Conservation (phyloP, 1,140 invertebrate genomes). For the Papilio helenus region DNA sequence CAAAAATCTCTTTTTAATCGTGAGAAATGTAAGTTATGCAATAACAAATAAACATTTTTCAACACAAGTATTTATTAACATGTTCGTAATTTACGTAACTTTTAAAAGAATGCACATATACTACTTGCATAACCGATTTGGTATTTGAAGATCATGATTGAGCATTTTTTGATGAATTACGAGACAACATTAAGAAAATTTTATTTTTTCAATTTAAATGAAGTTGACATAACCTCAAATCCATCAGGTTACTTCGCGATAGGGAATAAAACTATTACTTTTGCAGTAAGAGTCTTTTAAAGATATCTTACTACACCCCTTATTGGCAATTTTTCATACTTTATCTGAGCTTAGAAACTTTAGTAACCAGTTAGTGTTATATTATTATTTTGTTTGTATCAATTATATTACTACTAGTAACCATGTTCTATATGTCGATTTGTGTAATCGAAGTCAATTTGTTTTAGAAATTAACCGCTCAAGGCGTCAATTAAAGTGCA, state of each 20-base stretch:
- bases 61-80: slow-evolving; percentile 45
- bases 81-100: slow-evolving; percentile 47
- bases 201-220: not conserved
- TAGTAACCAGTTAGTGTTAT: not conserved
- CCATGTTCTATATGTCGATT: not conserved
- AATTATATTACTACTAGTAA: not conserved
- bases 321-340: not conserved
- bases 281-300: not conserved
- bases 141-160: not conserved
- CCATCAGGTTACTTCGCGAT: not conserved
- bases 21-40: slow-evolving; percentile 16
- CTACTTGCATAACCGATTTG: slow-evolving; percentile 43
- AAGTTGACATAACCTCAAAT: not conserved
- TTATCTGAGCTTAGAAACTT: not conserved
- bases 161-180: not conserved
- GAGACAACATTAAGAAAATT: not conserved
- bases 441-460: not conserved
- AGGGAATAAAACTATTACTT: not conserved
- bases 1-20: not conserved
- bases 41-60: slow-evolving; percentile 28
- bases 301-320: not conserved
- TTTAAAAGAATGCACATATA: slow-evolving; percentile 43
- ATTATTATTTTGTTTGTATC: not conserved
- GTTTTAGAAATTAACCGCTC: not conserved
- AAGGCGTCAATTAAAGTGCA: slow-evolving; percentile 19